Evolutionary conservation across 35 echinoderm and acorn worm species (phyloP).

Genomic region (Holothuria glaberrima): DNA sequence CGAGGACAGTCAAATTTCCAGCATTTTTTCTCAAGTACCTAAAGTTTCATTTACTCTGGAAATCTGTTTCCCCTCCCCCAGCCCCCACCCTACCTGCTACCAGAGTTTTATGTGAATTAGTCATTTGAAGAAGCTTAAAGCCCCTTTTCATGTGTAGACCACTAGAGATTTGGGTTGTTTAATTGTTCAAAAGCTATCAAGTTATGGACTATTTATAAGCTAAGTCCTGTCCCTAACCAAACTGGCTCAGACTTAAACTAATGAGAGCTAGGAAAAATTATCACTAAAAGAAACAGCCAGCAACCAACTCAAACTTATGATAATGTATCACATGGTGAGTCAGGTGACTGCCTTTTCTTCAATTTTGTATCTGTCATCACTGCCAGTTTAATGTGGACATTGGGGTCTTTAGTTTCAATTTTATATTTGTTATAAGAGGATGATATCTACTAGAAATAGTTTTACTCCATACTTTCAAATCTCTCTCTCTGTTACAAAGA

Average conservation of each 20-base stretch:
- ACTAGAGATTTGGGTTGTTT: no score
- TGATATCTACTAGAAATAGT: neutral
- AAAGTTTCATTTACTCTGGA: no score
- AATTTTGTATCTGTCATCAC: conserved; percentile 65
- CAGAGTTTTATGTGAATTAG: no score
- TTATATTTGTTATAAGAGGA: neutral
- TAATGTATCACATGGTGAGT: neutral
- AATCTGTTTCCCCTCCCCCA: no score
- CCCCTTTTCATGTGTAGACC: no score
- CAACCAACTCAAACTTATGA: neutral
- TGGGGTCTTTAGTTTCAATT: neutral
- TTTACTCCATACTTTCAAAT: neutral
- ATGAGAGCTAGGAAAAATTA: conserved; percentile 53
- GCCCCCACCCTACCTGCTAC: no score
- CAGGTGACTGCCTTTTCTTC: conserved; percentile 34
- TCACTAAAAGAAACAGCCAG: conserved; percentile 6
- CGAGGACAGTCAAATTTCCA: no score
- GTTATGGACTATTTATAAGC: no score
- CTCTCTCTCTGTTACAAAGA: neutral
- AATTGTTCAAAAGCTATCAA: no score
- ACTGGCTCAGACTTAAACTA: conserved; percentile 99
- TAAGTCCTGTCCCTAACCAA: no score
- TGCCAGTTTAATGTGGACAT: neutral
- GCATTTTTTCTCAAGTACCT: no score
- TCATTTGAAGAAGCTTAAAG: no score